phyloP scores from a whole-genome alignment of 1,140 invertebrate genomes.

The Sitodiplosis mosellana region DNA sequence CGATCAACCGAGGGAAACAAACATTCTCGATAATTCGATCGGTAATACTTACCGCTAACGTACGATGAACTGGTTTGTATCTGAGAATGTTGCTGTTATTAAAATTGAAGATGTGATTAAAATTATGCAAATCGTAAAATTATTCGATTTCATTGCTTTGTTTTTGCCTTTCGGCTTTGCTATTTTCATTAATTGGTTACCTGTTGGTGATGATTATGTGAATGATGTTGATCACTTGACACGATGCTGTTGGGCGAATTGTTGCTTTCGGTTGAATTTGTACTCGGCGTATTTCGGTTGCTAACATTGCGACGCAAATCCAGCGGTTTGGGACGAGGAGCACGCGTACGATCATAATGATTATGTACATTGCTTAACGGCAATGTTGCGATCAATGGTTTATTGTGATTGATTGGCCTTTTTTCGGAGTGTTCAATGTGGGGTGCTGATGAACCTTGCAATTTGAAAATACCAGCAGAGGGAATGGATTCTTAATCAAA shows the following conservation, averaged over 20 bases:
- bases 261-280: slow-evolving; percentile 20
- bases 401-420: background rate
- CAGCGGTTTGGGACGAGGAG: slow-evolving; percentile 13
- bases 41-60: slow-evolving; percentile 5
- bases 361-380: slow-evolving; percentile 1
- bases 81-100: background rate
- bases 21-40: background rate
- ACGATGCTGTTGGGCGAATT: slow-evolving; percentile 24
- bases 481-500: too few species aligned
- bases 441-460: background rate
- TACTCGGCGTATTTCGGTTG: slow-evolving; percentile 22
- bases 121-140: slow-evolving; percentile 13
- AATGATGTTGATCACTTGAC: too few species aligned
- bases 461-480: too few species aligned
- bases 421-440: background rate
- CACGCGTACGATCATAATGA: background rate
- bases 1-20: too few species aligned
- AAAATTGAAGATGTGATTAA: background rate
- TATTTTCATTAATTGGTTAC: slow-evolving; percentile 7
- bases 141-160: background rate
- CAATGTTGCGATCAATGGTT: background rate
- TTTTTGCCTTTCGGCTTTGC: slow-evolving; percentile 8
- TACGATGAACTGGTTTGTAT: slow-evolving; percentile 7
- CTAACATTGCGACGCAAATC: slow-evolving; percentile 20
- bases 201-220: slow-evolving; percentile 6